Evolutionary conservation across 2,113 vertebrate genomes (phyloP), one percentile per base, ranked within the genome.

Genomic region (Genyomyrus donnyi): DNA sequence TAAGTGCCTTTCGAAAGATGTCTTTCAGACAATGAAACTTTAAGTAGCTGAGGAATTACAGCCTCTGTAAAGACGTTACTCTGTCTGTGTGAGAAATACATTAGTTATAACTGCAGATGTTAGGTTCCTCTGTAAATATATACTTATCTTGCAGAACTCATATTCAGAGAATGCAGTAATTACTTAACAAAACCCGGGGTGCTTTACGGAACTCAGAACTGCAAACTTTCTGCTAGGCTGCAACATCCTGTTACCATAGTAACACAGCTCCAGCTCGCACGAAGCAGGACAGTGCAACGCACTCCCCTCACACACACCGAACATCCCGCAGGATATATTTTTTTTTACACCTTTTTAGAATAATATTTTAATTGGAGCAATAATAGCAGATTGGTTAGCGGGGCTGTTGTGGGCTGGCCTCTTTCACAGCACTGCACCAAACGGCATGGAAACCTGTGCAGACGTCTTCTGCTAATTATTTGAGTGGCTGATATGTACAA

Each of bases 241-340:
- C 39, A 84, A 84, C 39, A 89, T 85, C 87, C 74, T 91, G 91
- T 95, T 95, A 93, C 93, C 91, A 91, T 93, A 92, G 90, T 74
- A 85, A 74, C 87, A 85, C 45, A 8, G 39, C 27, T 80, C 49
- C 46, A n/a, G 50, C 11, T 58, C 17, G 13, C 74, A 90, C 49
- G 50, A 83, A 27, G 42, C 46, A 88, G 53, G 50, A 53, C 52
- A 17, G 48, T 91, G 8, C 58, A 17, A 50, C 49, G 85, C 24
- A 88, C 42, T 87, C 52, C 88, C 66, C 74, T 42, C 24, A 50
- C 45, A 39, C 24, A 74, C 48, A n/a, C 45, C 21, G 89, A 70
- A 74, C 56, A 74, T 90, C 45, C 62, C 11, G 9, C 56, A 48
- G n/a, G 89, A 50, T n/a, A 39, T 87, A 21, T 39, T 19, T 87